A percentile compares a stretch with the other conserved stretches of the same genome.
Conservation (phyloP, 2,888 invertebrate species). For the Drosophila ezoana region DNA sequence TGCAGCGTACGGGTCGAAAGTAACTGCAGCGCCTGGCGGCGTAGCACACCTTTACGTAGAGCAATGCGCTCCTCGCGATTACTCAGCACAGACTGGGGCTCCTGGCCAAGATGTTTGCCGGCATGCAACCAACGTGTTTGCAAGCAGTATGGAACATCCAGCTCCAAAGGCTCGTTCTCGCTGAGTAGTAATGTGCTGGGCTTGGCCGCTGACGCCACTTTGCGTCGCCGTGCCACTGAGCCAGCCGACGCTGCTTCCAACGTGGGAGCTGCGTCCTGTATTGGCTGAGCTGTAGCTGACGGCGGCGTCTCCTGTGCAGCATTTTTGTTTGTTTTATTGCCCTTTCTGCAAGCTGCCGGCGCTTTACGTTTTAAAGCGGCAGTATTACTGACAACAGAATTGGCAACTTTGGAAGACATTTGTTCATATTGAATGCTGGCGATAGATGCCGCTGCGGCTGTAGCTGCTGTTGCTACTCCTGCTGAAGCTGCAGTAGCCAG, state of each 20-base stretch:
- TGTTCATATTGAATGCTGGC: conserved; percentile 59
- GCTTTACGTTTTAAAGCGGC: conserved; percentile 54
- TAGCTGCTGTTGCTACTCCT: conserved; percentile 7
- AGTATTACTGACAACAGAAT: conserved; percentile 28
- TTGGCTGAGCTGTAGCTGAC: conserved; percentile 7
- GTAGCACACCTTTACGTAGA: conserved; percentile 78
- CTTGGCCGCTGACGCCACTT: conserved; percentile 33
- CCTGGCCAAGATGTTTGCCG: conserved; percentile 24
- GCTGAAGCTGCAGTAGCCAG: conserved; percentile 24
- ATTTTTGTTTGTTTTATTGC: conserved; percentile 48
- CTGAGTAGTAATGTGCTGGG: conserved; percentile 23
- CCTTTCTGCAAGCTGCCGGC: conserved; percentile 38
- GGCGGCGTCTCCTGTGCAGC: conserved; percentile 2
- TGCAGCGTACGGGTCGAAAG: conserved; percentile 81
- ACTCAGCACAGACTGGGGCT: conserved; percentile 5
- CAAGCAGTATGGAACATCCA: conserved; percentile 76
- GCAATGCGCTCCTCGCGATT: conserved; percentile 83
- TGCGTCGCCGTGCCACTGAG: conserved; percentile 34
- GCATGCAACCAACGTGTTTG: conserved; percentile 82
- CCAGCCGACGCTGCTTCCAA: conserved; percentile 6
- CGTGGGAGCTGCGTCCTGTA: conserved; percentile 10
- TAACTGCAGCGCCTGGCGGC: conserved; percentile 83
- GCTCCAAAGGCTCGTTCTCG: conserved; percentile 49
- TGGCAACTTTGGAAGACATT: conserved; percentile 78
- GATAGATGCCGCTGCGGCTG: conserved; percentile 18